Evolutionary conservation across 2,888 invertebrate species (phyloP), one percentile per base, ranked within the genome.

Genomic region (Latrodectus hesperus): DNA sequence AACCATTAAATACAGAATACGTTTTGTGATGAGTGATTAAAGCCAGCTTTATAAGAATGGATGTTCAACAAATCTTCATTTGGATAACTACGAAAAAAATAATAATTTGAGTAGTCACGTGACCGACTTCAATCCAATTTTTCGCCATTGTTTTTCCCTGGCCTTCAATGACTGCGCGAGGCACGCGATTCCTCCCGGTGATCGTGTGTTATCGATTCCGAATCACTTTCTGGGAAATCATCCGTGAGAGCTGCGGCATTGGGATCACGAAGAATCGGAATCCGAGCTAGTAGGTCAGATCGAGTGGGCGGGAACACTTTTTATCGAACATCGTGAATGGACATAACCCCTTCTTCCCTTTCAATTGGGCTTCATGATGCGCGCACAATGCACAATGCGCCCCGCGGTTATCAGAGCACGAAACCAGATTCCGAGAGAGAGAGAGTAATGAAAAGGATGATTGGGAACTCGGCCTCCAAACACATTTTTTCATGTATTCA

Each of bases 381-480:
- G 49, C 83, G 49, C 78, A 87, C 86, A 87, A 87, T 87, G 77
- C 86, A 87, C 86, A 87, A 87, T 87, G 81, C 76, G 38, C 26
- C 26, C 86, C 72, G 38, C 60, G 80, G 49, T 87, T 87, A 87
- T 87, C 82, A 87, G 86, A 87, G 86, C 86, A 72, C 81, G 81
- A 65, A 72, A 78, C 65, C 67, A 60, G 12, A 78, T 52, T 67
- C n/a, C 52, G 52, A 17, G 53, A 73, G 26, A 22, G 26, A 22
- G 26, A 73, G 71, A 76, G 68, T 70, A 60, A 71, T 65, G 38
- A 82, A 67, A 73, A 72, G 81, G 79, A 85, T 81, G 86, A 87
- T 86, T 86, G 85, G 85, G 80, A 76, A 73, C 71, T 82, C 84
- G 86, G 52, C 86, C 86, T 81, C 85, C 76, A 86, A 86, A 86